Evolutionary conservation across 1,140 invertebrate genomes (phyloP), one percentile per base, ranked within the genome.

Genomic region (Cotesia chilonis): DNA sequence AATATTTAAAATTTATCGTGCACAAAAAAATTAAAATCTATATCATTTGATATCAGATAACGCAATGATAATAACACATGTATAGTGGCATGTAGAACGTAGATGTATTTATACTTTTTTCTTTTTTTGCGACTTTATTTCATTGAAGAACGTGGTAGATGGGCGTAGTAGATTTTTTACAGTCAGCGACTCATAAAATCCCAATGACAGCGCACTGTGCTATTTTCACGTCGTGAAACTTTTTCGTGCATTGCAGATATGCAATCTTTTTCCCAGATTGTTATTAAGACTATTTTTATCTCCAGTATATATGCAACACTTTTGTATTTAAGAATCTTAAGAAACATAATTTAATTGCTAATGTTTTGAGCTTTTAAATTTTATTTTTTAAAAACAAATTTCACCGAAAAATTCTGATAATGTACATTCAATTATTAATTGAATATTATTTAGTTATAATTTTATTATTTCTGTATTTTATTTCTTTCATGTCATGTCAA

Each of bases 241-340:
- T 68, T 68, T 68, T 68, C 17, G 41, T n/a, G 17, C 52, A 68
- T 54, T 54, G 28, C 7, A 68, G 28, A 68, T 36, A 54, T 55
- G 54, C 51, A 28, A 28, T 28, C 28, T 28, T 28, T 28, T 28
- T 68, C 66, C 28, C 64, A 41, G 47, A 66, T 51, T 41, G 66
- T 68, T 68, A 68, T 68, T 68, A 68, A 55, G 51, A 52, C 51
- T 68, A 54, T 68, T 55, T 68, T 68, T 68, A 68, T 55, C 66
- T 68, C 36, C 54, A 28, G 7, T 36, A 14, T 20, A 17, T 66
- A 47, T 51, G 38, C 64, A 66, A 9, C n/a, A n/a, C 10, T 66
- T 66, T 66, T 41, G 64, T 66, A 38, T 47, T 7, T 47, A 47
- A 47, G 5, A 47, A 47, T 7, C 10, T 47, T 47, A 9, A 47